Evolutionary conservation across 2,113 vertebrate genomes (phyloP).

Genomic region (Pavo muticus): DNA sequence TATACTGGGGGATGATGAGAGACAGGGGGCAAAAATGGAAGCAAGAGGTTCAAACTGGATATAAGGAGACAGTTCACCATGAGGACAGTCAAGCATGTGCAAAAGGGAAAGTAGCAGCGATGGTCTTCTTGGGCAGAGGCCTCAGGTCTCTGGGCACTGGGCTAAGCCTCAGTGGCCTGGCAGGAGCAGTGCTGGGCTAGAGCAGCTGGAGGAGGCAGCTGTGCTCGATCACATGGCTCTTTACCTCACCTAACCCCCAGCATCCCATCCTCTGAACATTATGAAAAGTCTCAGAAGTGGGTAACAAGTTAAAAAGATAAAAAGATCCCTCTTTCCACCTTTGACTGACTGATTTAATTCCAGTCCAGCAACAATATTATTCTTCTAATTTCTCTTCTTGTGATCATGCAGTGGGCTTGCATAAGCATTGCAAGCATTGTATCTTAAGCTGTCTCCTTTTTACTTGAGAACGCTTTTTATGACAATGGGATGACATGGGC

Average conservation of each 20-base stretch:
- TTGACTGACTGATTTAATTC: not conserved
- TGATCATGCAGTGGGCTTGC: not conserved
- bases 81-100: not conserved
- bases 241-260: not conserved
- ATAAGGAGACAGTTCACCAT: not conserved
- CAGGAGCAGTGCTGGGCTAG: not conserved
- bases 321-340: not conserved
- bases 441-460: not conserved
- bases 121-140: not conserved
- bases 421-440: not conserved
- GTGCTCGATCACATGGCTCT: not conserved
- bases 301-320: not conserved
- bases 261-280: not conserved
- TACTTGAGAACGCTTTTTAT: not conserved
- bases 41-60: not conserved
- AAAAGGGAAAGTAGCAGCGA: not conserved
- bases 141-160: fast-evolving
- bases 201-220: fast-evolving
- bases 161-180: not conserved
- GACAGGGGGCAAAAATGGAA: not conserved
- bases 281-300: not conserved
- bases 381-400: not conserved
- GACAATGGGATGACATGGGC: not conserved
- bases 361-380: not conserved
- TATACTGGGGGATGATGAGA: not conserved